Evolutionary conservation across 2,888 invertebrate genomes (phyloP), one percentile per base, ranked within the genome.

Genomic region (Nycteola revayana): DNA sequence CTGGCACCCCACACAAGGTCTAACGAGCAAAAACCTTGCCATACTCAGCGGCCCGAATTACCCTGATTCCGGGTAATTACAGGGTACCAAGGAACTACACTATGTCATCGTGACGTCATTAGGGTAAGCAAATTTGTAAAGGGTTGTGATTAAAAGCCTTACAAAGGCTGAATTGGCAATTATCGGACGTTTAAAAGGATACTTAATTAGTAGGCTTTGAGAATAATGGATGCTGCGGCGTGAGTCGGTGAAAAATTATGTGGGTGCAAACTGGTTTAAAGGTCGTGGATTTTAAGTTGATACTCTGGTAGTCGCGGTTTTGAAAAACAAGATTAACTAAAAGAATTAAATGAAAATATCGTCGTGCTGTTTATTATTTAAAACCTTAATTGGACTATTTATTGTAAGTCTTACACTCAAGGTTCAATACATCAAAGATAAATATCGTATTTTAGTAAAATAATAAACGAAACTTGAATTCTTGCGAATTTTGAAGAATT

Each of bases 71-170:
- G 75, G 74, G 78, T 86, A 84, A 86, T 86, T 85, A 83, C 80
- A 78, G 71, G 66, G 60, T 66, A 57, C 63, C 76, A 74, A 71
- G 70, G 71, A 21, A 2, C 71, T 74, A 74, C 73, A 78, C 77
- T 80, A 77, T 82, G 86, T 85, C 86, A 85, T 79, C 75, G 76
- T 83, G 82, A 76, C 80, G 80, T 76, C 86, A 78, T 86, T 85
- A 84, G 71, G 71, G 79, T 74, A 80, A 76, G 79, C 81, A 75
- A 75, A 80, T 80, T 79, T 73, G 75, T 72, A 60, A 70, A 67
- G 58, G 57, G 54, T 48, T 46, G 43, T 53, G 58, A 60, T 65
- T 60, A 60, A 60, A 64, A 58, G 57, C 40, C 48, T 53, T 49
- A 53, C 45, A 49, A 47, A 49, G 36, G 51, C 45, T 59, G 54